Evolutionary conservation across 2,888 invertebrate genomes (phyloP).

Genomic region (Orthosia cruda): DNA sequence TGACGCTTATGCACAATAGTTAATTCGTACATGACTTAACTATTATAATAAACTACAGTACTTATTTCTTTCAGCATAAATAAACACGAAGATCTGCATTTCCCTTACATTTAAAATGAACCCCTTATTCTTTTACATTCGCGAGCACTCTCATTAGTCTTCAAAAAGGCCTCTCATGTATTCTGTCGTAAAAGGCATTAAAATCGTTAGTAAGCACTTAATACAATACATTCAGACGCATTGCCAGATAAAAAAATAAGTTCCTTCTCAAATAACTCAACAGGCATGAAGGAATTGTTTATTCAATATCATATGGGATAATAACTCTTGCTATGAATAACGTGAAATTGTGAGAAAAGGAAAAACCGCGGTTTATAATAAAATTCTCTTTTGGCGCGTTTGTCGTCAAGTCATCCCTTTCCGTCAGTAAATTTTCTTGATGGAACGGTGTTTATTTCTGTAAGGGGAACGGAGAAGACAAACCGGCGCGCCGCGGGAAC

Average conservation of each 20-base stretch:
- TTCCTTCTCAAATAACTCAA: conserved; percentile 62
- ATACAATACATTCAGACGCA: conserved; percentile 48
- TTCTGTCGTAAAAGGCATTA: conserved; percentile 40
- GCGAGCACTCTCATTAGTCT: conserved; percentile 48
- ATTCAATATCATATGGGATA: conserved; percentile 59
- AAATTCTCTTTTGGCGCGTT: conserved; percentile 73
- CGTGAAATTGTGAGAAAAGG: conserved; percentile 56
- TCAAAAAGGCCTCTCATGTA: conserved; percentile 31
- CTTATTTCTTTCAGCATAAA: conserved; percentile 8
- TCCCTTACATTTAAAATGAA: background rate
- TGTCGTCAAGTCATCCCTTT: conserved; percentile 73
- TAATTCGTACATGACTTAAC: background rate
- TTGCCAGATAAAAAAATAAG: conserved; percentile 52
- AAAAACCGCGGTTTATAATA: conserved; percentile 74
- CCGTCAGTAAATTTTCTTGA: conserved; percentile 77
- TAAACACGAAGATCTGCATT: background rate
- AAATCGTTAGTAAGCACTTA: conserved; percentile 48
- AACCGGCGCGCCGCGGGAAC: conserved; percentile 70
- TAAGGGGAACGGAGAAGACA: conserved; percentile 38
- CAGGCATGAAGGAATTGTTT: conserved; percentile 65
- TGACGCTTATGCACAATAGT: background rate
- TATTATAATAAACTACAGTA: background rate
- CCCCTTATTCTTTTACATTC: conserved; percentile 28
- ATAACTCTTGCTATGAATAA: no score
- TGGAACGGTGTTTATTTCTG: conserved; percentile 75